Percentiles rank a stretch among this genome's conserved stretches.
These are phyloP conservation scores for Xylocampa areola DNA, from an alignment of 2,888 invertebrate genomes.

Conservation along the genomic window DNA sequence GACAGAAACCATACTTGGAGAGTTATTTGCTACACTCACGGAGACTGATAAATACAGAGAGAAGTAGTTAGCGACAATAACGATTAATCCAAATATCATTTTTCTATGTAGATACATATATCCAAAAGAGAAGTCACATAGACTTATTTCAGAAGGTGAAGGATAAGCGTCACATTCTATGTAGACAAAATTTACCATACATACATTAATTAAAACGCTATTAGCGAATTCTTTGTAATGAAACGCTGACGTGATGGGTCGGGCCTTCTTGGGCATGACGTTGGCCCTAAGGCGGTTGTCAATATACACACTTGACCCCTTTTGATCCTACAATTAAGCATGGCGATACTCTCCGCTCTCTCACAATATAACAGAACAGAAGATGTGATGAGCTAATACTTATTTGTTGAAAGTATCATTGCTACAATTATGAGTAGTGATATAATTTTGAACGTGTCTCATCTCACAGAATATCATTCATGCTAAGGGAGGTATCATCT, in stretches of 20 bases:
- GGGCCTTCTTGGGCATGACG: conserved; percentile 79
- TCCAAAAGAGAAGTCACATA: conserved; percentile 20
- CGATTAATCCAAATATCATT: too few relatives aligned
- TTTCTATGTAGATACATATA: too few relatives aligned
- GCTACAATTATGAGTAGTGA: conserved; percentile 13
- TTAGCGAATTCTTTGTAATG: conserved; percentile 54
- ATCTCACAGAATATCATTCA: too few relatives aligned
- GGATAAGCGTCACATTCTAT: conserved; percentile 28
- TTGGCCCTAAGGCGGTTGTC: conserved; percentile 87
- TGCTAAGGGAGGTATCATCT: too few relatives aligned
- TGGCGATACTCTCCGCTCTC: conserved; percentile 78
- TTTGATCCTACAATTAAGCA: conserved; percentile 89
- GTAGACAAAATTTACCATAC: conserved; percentile 26
- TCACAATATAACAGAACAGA: conserved; percentile 50
- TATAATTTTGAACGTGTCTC: not conserved
- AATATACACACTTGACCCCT: conserved; percentile 89
- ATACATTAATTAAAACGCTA: conserved; percentile 43
- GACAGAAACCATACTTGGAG: too few relatives aligned
- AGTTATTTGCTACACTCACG: too few relatives aligned
- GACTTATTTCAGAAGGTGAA: conserved; percentile 6
- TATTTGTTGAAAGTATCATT: conserved; percentile 36
- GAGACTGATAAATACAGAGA: too few relatives aligned
- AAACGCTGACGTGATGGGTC: conserved; percentile 53
- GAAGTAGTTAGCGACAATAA: too few relatives aligned
- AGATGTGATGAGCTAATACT: conserved; percentile 47